Base-by-base conservation (phyloP, 2,888 invertebrate species). In the Rhogogaster chlorosoma region DNA sequence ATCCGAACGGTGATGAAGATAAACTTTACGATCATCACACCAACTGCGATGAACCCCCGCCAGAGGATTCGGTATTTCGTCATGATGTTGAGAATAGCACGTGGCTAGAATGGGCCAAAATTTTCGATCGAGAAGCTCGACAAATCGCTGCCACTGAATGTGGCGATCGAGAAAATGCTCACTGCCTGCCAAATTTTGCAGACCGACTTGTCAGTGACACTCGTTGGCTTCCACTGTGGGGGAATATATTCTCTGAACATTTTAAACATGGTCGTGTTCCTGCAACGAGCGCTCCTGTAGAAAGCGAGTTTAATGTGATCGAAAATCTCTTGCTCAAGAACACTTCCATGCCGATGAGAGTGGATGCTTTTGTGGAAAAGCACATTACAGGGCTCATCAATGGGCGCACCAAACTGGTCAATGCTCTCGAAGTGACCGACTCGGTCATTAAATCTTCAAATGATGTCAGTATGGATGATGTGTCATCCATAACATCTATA, bases 191-290 rank as follows among this genome's bases (percentile, higher is more conserved):
- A 18, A 49, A 49, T 18, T 49, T 49, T 18, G 49, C 49, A 5
- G 49, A 49, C 18, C 57, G 84, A 15, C 22, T 87, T 32, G n/a
- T 86, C 18, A 84, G 38, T 9, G 85, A 86, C 38, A 45, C 84
- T 12, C 57, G 29, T 26, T 85, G 70, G 70, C 67, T 86, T 12
- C 87, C 85, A 22, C 67, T 87, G 45, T 87, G 86, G 86, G 84
- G 83, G 32, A 61, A 80, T 80, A 73, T 86, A 7, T 83, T 49
- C 42, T 83, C 53, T 0, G 61, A 84, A n/a, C 77, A 84, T 78
- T 87, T 86, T 10, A 83, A 82, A 45, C 85, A 84, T 22, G 86
- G 86, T 26, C 83, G 86, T 49, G 57, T 86, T 49, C 86, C 86
- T 29, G 86, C 87, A 15, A 64, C 78, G 1, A 87, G 85, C 80